phyloP scores from a whole-genome alignment of 2,888 invertebrate genomes.

The Exocentrus adspersus region DNA sequence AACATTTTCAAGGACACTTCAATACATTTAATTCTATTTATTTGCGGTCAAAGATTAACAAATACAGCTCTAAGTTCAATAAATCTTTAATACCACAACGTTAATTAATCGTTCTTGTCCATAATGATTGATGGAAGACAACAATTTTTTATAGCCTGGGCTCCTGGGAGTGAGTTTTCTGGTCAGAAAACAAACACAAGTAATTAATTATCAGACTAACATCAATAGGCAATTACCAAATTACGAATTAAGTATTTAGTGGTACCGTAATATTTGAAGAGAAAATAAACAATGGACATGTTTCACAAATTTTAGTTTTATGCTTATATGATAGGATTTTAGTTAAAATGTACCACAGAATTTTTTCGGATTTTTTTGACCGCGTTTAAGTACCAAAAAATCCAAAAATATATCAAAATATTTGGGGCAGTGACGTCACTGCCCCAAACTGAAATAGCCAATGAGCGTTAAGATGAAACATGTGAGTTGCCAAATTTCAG shows the following conservation, averaged over 20 bases:
- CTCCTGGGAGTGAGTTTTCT: conserved; percentile 13
- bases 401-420: too few relatives aligned
- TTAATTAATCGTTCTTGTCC: conserved; percentile 15
- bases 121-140: conserved; percentile 13
- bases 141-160: not conserved
- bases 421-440: too few relatives aligned
- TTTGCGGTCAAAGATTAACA: conserved; percentile 1
- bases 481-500: too few relatives aligned
- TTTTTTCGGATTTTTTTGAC: too few relatives aligned
- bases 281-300: conserved; percentile 17
- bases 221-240: conserved; percentile 17
- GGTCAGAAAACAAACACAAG: conserved; percentile 18
- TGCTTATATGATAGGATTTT: too few relatives aligned
- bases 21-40: not conserved
- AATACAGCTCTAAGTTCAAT: conserved; percentile 8
- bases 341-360: too few relatives aligned
- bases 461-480: too few relatives aligned
- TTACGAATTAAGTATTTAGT: conserved; percentile 24
- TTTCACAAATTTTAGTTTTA: too few relatives aligned
- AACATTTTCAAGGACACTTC: not conserved
- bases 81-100: not conserved
- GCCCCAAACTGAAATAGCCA: too few relatives aligned
- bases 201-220: conserved; percentile 8
- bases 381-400: too few relatives aligned
- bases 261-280: conserved; percentile 24